Conservation (phyloP, 2,113 vertebrate species). For the Ammodytes dubius region DNA sequence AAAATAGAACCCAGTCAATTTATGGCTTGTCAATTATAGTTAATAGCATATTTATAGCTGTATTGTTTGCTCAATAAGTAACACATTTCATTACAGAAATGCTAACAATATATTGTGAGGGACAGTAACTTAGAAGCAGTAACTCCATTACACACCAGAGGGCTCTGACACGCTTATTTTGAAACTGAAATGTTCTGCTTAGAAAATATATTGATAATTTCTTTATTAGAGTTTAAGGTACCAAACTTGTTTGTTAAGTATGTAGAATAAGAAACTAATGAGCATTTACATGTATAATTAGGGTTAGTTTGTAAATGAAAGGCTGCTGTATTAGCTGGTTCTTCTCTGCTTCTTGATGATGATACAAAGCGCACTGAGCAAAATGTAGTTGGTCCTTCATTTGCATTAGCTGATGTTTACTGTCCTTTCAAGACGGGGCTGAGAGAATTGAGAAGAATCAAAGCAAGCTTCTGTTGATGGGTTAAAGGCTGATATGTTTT, state of each 20-base stretch:
- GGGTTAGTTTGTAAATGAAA: neutral
- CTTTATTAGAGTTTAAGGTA: neutral
- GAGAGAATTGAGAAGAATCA: conserved; percentile 58
- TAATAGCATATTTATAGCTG: neutral
- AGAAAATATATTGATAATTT: neutral
- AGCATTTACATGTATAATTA: no score
- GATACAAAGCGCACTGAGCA: conserved; percentile 70
- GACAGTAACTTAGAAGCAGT: neutral
- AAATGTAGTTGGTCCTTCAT: conserved; percentile 85
- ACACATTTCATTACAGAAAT: neutral
- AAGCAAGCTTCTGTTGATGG: no score
- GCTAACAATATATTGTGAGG: neutral
- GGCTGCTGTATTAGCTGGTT: neutral
- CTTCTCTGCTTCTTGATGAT: conserved; percentile 76
- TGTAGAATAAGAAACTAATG: neutral
- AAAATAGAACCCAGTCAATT: neutral
- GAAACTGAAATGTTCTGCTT: neutral
- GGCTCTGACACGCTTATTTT: neutral
- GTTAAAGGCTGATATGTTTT: no score
- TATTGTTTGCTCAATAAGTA: neutral
- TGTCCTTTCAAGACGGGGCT: conserved; percentile 84
- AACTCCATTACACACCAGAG: conserved; percentile 2
- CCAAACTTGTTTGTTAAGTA: neutral
- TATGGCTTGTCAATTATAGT: neutral
- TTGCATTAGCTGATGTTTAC: conserved; percentile 78